Evolutionary conservation across 2,113 vertebrate genomes (phyloP), one percentile per base, ranked within the genome.

Genomic region (Nannobrachium achirus): DNA sequence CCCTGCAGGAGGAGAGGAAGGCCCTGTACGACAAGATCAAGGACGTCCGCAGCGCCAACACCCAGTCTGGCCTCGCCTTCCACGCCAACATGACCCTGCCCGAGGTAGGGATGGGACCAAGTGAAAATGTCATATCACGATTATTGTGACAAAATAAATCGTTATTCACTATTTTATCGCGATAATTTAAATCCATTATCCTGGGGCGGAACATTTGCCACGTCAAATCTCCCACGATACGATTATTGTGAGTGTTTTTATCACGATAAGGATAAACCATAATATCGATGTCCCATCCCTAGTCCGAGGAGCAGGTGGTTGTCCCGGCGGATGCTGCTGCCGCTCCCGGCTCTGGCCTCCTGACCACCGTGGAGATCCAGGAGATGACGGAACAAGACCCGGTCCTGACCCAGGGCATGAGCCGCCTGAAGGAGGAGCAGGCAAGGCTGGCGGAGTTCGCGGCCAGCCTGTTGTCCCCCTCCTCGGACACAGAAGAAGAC

Each of bases 1-100:
- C 92, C 9, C 90, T 99, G 41, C 98, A 99, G 82, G 94, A 98
- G 4, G 98, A 99, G 83, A 94, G 98, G 63, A 94, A 88, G 0
- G 86, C 93, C 73, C 89, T 99, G 19, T 98, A 99, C 42, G 88
- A 84, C 55, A 98, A 96, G 90, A 98, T 99, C 70, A 95, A 93
- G 86, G 93, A 96, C 1, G 92, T 96, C 1, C 94, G 94, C 51
- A 14, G 8, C 0, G 8, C 60, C 8, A 83, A 65, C 57, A 33
- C 25, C 25, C 25, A 33, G 25, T 8, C 63, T n/a, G n/a, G 41
- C 59, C 4, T 80, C 41, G 11, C 72, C 0, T 13, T 56, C 0
- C 74, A 69, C 14, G 0, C 16, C 0, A 1, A 8, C 13, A 1
- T 7, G 10, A 1, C 15, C 0, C 7, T 0, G 40, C 4, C n/a